phyloP scores from a whole-genome alignment of 2,888 invertebrate genomes.

The Itoplectis maculator region DNA sequence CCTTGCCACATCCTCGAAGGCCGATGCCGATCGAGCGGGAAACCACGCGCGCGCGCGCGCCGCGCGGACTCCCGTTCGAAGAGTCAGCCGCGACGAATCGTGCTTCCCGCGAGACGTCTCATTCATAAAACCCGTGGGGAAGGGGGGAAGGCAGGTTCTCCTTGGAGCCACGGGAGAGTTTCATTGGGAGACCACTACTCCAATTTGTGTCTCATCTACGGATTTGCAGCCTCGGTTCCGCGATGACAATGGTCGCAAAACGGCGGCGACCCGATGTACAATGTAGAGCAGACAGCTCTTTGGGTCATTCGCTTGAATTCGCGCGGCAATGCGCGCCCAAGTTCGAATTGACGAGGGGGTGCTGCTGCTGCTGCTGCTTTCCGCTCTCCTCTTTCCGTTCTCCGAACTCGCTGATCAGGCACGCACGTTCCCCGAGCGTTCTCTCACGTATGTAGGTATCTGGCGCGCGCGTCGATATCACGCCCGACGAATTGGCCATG shows the following conservation, averaged over 20 bases:
- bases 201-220: background rate
- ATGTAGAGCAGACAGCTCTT: background rate
- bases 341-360: background rate
- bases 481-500: slow-evolving; percentile 77
- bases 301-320: slow-evolving; percentile 30
- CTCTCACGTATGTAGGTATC: slow-evolving; percentile 54
- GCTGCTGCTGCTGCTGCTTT: too few relatives aligned
- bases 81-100: slow-evolving; percentile 73
- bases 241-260: background rate
- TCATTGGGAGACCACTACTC: too few relatives aligned
- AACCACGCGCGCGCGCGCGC: slow-evolving; percentile 65
- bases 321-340: background rate
- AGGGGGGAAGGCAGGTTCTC: too few relatives aligned
- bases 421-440: slow-evolving; percentile 40
- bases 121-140: slow-evolving; percentile 74
- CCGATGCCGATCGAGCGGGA: slow-evolving; percentile 64
- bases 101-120: slow-evolving; percentile 70
- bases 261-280: background rate
- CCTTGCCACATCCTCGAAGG: slow-evolving; percentile 65
- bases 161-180: too few relatives aligned
- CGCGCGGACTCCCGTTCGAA: slow-evolving; percentile 58
- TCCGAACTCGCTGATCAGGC: slow-evolving; percentile 14
- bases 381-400: slow-evolving; percentile 19
- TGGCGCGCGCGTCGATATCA: slow-evolving; percentile 71
- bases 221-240: background rate